phyloP scores from a whole-genome alignment of 2,888 invertebrate genomes.

The Synanthedon vespiformis region DNA sequence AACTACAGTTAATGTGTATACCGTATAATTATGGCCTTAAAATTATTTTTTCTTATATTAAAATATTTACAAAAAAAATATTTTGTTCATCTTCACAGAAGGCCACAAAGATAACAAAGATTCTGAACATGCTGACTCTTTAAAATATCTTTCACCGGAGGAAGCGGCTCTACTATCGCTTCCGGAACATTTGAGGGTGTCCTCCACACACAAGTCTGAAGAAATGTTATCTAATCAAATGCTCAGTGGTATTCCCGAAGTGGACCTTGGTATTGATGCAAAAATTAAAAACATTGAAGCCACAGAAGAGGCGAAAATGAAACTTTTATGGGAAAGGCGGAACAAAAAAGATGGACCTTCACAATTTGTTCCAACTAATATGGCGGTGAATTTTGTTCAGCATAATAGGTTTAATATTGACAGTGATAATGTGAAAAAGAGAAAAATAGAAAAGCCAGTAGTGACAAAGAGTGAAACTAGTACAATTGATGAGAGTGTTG shows the following conservation, averaged over 20 bases:
- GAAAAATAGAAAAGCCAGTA: constrained; percentile 68
- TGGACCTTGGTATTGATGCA: constrained; percentile 98
- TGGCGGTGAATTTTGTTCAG: constrained; percentile 98
- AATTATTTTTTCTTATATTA: too few species aligned
- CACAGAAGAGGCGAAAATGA: constrained; percentile 97
- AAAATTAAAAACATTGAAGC: constrained; percentile 99
- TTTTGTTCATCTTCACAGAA: constrained; percentile 29
- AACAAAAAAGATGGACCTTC: constrained; percentile 94
- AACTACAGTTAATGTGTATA: too few species aligned
- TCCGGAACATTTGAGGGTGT: constrained; percentile 88
- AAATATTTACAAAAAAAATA: too few species aligned
- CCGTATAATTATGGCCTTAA: too few species aligned
- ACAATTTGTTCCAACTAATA: constrained; percentile 96
- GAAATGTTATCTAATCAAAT: constrained; percentile 99
- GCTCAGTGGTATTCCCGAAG: constrained; percentile 99
- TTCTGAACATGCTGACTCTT: constrained; percentile 47
- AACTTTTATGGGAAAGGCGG: constrained; percentile 87
- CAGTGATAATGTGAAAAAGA: constrained; percentile 72
- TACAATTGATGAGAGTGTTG: constrained; percentile 58
- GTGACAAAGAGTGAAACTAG: constrained; percentile 39
- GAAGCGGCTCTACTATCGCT: constrained; percentile 91
- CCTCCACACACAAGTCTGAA: constrained; percentile 89
- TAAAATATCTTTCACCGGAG: constrained; percentile 84
- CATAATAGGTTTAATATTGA: constrained; percentile 97
- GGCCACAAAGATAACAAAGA: constrained; percentile 45